These are phyloP conservation scores for Tragelaphus strepsiceros DNA, from an alignment of 2,113 vertebrate species.

Conservation along the genomic window DNA sequence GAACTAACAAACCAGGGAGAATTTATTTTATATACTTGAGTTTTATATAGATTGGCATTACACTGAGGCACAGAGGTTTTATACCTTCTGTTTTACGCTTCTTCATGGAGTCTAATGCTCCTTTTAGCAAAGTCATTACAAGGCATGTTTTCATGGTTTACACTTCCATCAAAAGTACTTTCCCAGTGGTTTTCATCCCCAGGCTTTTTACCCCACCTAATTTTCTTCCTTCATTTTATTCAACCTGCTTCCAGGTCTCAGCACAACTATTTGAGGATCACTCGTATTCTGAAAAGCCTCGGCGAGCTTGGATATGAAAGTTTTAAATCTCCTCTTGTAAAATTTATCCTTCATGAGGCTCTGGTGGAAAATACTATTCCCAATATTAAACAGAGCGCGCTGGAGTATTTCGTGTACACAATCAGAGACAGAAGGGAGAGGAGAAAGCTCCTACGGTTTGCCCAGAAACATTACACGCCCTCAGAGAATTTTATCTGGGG, in stretches of 20 bases:
- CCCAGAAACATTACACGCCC: slow-evolving; percentile 89
- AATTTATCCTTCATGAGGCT: slow-evolving; percentile 93
- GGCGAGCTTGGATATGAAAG: slow-evolving; percentile 97
- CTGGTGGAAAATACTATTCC: slow-evolving; percentile 90
- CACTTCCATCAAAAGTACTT: not conserved
- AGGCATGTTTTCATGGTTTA: not conserved
- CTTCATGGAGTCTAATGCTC: not conserved
- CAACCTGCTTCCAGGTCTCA: slow-evolving; percentile 86
- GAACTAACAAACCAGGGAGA: not conserved
- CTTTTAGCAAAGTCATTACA: not conserved
- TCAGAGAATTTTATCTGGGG: slow-evolving; percentile 97
- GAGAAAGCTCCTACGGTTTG: slow-evolving; percentile 91
- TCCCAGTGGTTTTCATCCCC: not conserved
- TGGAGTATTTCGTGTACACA: slow-evolving; percentile 98
- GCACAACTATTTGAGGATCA: slow-evolving; percentile 98
- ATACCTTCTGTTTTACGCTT: not conserved
- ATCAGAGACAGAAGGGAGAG: slow-evolving; percentile 90
- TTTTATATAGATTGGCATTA: not conserved
- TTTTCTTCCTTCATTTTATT: not conserved
- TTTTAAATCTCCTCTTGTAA: slow-evolving; percentile 94
- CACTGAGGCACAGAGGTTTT: not conserved
- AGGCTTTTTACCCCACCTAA: not conserved
- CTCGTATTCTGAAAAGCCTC: slow-evolving; percentile 97
- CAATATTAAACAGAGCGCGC: slow-evolving; percentile 94
- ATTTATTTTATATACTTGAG: not conserved